Base-by-base conservation (phyloP, 1,140 invertebrate genomes). In the Drosophila guanche region DNA sequence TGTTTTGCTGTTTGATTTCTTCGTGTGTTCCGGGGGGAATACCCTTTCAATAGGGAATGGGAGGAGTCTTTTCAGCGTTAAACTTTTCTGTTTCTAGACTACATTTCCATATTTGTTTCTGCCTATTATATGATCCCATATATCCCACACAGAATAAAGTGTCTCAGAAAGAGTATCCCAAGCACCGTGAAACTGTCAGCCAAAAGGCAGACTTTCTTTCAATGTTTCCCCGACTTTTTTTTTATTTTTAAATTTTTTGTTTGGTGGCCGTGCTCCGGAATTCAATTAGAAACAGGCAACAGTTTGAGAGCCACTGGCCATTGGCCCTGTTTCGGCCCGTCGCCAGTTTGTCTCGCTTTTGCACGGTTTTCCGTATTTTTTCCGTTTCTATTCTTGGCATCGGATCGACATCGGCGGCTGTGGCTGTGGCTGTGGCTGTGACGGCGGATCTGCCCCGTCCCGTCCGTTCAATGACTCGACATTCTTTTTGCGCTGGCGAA, bases 381-480 rank as follows among this genome's bases (percentile, higher is more conserved):
- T 41, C 10, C n/a, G 47, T 8, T 23, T 65, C 56, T 66, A 66
- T 66, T 66, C 65, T 65, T 66, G 62, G 62, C 62, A 41, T 63
- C 57, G 22, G 40, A 5, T 3, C 12, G 27, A 20, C 16, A 20
- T 33, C 27, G 5, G 5, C 27, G 6, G 5, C 27, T 8, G 3
- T 8, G 29, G 29, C 16, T 20, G 16, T 6, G 27, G 5, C 29
- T 3, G 29, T 8, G 29, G 33, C 33, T 3, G 33, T 3, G 10
- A 3, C 33, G 3, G 33, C 33, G 33, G 33, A 37, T 67, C 16
- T 54, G 58, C 41, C 43, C 16, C 16, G 16, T 20, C 16, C 16
- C 27, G 6, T 58, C 72, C 80, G 81, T 81, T 86, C 80, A 86
- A 81, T 86, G 81, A 86, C 81, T 76, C 63, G 47, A 37, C 63